Conservation (phyloP, 2,888 invertebrate genomes). For the Stratiomys singularior region DNA sequence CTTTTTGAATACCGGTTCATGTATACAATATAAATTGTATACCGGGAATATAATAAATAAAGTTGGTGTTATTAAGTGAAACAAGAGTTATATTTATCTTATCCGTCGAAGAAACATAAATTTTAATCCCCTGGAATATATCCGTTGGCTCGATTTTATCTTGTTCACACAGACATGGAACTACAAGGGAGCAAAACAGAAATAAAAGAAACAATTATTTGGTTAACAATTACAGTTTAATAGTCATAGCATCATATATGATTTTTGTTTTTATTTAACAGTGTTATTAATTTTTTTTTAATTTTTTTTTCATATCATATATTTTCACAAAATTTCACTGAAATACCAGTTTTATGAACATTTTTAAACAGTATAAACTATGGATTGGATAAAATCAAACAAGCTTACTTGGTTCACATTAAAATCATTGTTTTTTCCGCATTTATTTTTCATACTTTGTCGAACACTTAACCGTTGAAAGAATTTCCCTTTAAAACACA, state of each 20-base stretch:
- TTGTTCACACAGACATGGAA: too few species aligned
- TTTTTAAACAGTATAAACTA: slow-evolving; percentile 28
- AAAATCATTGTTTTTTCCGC: slow-evolving; percentile 23
- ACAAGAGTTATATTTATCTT: too few species aligned
- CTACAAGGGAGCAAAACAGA: too few species aligned
- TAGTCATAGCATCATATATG: slow-evolving; percentile 50
- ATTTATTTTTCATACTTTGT: slow-evolving; percentile 21
- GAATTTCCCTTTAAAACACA: slow-evolving; percentile 20
- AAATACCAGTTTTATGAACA: slow-evolving; percentile 37
- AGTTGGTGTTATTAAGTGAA: too few species aligned
- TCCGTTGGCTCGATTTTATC: too few species aligned
- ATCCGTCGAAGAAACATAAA: too few species aligned
- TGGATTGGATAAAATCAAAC: slow-evolving; percentile 23
- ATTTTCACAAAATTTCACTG: slow-evolving; percentile 2
- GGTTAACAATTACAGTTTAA: slow-evolving; percentile 52
- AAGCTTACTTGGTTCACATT: slow-evolving; percentile 19
- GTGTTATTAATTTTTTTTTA: too few species aligned
- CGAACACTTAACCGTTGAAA: slow-evolving; percentile 13
- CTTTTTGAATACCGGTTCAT: too few species aligned
- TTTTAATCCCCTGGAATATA: too few species aligned
- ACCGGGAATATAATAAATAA: too few species aligned
- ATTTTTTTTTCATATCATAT: slow-evolving; percentile 38
- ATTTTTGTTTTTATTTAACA: slow-evolving; percentile 34
- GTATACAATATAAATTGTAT: too few species aligned
- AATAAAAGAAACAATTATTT: slow-evolving; percentile 12